Conservation (phyloP, 2,797 vertebrate genomes). For the Scyliorhinus canicula region DNA sequence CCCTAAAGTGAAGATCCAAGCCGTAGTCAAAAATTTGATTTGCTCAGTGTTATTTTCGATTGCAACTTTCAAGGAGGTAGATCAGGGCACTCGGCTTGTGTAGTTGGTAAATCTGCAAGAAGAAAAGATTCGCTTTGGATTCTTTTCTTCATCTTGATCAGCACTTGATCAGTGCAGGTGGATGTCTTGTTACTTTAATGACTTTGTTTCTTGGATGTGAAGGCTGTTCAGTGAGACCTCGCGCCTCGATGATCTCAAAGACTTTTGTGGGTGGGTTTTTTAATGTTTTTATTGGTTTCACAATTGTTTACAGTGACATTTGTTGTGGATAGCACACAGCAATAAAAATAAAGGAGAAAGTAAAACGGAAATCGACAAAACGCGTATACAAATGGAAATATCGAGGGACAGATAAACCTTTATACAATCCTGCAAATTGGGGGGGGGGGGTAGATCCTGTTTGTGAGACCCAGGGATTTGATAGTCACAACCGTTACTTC, state of each 20-base stretch:
- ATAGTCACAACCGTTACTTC: too few species aligned
- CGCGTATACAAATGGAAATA: too few species aligned
- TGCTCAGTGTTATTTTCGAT: not conserved
- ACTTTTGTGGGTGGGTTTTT: not conserved
- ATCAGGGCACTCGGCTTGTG: not conserved
- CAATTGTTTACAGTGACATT: too few species aligned
- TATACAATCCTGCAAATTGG: too few species aligned
- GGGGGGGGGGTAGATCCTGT: too few species aligned
- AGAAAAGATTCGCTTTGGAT: not conserved
- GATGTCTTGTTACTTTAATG: not conserved
- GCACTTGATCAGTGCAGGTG: not conserved
- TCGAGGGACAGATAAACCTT: too few species aligned
- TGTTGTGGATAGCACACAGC: too few species aligned
- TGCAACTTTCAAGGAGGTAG: not conserved
- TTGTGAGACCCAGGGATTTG: too few species aligned
- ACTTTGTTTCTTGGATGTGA: not conserved
- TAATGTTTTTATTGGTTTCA: too few species aligned
- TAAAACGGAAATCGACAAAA: too few species aligned
- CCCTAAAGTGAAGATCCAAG: not conserved
- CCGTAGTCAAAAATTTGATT: not conserved
- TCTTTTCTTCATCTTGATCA: not conserved
- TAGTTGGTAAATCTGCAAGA: not conserved
- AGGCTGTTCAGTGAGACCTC: not conserved
- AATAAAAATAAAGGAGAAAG: too few species aligned
- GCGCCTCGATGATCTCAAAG: not conserved